Conservation (phyloP, 1,140 invertebrate species). For the Neuroterus valhalla region DNA sequence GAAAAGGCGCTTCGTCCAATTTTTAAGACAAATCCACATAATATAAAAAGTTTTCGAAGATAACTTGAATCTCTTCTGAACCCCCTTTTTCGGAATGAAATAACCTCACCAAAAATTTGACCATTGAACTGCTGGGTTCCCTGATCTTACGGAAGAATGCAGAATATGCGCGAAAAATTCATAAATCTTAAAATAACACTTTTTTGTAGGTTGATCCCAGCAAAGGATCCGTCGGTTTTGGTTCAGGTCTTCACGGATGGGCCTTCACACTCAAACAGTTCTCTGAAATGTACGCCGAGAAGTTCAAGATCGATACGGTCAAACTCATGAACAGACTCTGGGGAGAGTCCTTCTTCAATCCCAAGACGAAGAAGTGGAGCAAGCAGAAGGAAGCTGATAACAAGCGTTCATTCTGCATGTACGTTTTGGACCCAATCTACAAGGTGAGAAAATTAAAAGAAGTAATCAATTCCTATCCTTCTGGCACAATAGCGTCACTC, state of each 20-base stretch:
- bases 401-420: constrained; percentile 98
- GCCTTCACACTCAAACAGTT: constrained; percentile 99
- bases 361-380: constrained; percentile 98
- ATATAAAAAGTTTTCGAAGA: no score
- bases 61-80: no score
- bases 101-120: no score
- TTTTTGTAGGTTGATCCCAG: constrained; percentile 88
- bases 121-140: no score
- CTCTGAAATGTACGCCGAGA: constrained; percentile 98
- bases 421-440: constrained; percentile 99
- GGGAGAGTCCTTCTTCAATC: constrained; percentile 99
- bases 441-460: constrained; percentile 78
- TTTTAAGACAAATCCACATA: no score
- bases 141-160: no score
- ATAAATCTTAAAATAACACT: no score
- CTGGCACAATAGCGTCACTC: constrained; percentile 73
- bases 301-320: constrained; percentile 97
- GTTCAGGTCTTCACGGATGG: constrained; percentile 99
- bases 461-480: constrained; percentile 53
- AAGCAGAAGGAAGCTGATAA: constrained; percentile 92
- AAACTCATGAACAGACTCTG: constrained; percentile 98
- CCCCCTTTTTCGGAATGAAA: no score
- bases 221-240: constrained; percentile 99
- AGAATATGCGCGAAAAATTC: no score
- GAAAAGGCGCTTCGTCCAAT: no score